Evolutionary conservation across 2,888 invertebrate genomes (phyloP).

Genomic region (Acleris literana): DNA sequence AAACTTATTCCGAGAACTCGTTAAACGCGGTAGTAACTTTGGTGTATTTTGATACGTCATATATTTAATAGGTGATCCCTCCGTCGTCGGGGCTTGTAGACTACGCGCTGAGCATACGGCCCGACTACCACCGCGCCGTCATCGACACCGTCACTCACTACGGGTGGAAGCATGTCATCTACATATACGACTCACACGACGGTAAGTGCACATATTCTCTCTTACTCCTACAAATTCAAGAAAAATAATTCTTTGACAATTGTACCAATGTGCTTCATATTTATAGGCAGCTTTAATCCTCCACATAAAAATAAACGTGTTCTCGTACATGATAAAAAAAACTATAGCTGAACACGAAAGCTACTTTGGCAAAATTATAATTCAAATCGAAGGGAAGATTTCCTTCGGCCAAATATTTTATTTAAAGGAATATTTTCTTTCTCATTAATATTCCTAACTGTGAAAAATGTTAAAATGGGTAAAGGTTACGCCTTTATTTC

Average conservation of each 20-base stretch:
- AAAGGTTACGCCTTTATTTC: constrained; percentile 61
- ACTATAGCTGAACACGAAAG: neutral
- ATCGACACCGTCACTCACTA: constrained; percentile 97
- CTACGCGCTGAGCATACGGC: constrained; percentile 96
- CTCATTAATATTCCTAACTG: constrained; percentile 57
- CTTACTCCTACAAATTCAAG: neutral
- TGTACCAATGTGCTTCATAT: neutral
- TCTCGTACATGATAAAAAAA: neutral
- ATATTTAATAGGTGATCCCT: constrained; percentile 86
- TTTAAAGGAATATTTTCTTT: constrained; percentile 29
- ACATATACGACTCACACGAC: constrained; percentile 95
- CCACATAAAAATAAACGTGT: too few species aligned
- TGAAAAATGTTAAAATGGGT: constrained; percentile 54
- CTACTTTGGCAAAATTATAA: neutral
- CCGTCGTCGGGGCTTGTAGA: constrained; percentile 95
- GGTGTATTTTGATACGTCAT: neutral
- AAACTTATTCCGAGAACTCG: neutral
- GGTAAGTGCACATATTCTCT: constrained; percentile 85
- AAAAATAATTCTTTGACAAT: neutral
- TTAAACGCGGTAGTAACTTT: neutral
- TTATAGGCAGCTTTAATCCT: neutral
- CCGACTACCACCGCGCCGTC: constrained; percentile 97
- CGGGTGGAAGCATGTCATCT: constrained; percentile 94
- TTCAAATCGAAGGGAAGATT: constrained; percentile 13
- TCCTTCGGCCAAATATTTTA: constrained; percentile 11